A percentile compares a stretch with the other conserved stretches of the same genome.
Evolutionary conservation across 2,797 vertebrate genomes (phyloP).

Genomic region (Sciaenops ocellatus): DNA sequence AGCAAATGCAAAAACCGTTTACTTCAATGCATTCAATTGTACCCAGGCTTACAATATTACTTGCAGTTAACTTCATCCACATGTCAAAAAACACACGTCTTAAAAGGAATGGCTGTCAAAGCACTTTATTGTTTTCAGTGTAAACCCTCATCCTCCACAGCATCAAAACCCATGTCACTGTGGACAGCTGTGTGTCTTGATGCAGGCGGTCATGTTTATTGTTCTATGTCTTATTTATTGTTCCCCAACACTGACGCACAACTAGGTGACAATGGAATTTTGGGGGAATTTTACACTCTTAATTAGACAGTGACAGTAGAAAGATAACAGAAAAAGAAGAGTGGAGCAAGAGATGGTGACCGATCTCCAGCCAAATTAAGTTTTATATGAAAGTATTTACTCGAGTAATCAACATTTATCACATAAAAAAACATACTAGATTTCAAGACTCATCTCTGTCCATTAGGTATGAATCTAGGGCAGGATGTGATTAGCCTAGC

Average conservation of each 20-base stretch:
- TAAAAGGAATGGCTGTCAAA: conserved; percentile 27
- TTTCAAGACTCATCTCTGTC: not conserved
- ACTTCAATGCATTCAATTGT: conserved; percentile 25
- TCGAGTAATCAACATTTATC: not conserved
- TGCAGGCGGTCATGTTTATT: not conserved
- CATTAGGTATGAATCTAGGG: not conserved
- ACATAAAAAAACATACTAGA: not conserved
- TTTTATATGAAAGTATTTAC: not conserved
- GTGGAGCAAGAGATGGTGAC: not conserved
- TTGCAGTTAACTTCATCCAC: conserved; percentile 27
- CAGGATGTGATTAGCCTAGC: not conserved
- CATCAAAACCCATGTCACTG: not conserved
- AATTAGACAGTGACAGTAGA: not conserved
- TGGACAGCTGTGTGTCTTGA: not conserved
- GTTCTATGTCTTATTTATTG: not conserved
- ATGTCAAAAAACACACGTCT: conserved; percentile 33
- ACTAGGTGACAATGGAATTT: not conserved
- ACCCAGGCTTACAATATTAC: not conserved
- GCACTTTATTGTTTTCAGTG: conserved; percentile 24
- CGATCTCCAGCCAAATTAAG: not conserved
- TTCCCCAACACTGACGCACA: not conserved
- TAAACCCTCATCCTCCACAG: not conserved
- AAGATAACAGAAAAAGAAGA: too few species aligned
- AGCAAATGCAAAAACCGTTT: conserved; percentile 44
- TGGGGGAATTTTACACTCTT: not conserved